These are phyloP conservation scores for Lepisosteus osseus DNA, from an alignment of 2,113 vertebrate genomes.

Conservation along the genomic window DNA sequence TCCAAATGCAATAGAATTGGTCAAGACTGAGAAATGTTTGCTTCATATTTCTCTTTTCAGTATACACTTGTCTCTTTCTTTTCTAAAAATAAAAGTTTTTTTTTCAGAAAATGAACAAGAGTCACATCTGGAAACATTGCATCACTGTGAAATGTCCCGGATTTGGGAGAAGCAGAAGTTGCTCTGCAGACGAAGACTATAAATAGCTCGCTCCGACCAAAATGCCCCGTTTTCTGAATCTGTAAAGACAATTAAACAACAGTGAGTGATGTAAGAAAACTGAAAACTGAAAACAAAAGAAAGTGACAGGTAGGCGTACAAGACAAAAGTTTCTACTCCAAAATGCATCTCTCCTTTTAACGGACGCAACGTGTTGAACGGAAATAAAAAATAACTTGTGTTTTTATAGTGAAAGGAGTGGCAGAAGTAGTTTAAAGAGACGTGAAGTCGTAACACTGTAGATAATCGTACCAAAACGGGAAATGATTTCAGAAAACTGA, in stretches of 20 bases:
- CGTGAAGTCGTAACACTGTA: too few relatives aligned
- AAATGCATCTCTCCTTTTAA: neutral
- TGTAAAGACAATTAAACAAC: neutral
- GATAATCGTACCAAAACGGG: too few relatives aligned
- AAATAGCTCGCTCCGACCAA: slow-evolving; percentile 8
- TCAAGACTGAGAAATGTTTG: too few relatives aligned
- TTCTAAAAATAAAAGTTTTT: too few relatives aligned
- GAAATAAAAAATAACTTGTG: slow-evolving; percentile 13
- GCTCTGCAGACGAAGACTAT: slow-evolving; percentile 7
- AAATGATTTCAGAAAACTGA: too few relatives aligned
- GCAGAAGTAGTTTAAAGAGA: neutral
- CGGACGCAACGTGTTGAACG: slow-evolving; percentile 3
- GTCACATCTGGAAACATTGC: slow-evolving; percentile 75
- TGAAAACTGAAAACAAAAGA: neutral
- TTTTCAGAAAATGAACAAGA: slow-evolving; percentile 18
- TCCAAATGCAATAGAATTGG: too few relatives aligned
- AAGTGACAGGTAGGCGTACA: slow-evolving; percentile 11
- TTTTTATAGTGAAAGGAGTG: slow-evolving; percentile 12
- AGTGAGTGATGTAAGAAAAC: slow-evolving; percentile 13
- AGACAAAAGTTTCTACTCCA: neutral
- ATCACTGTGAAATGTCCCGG: slow-evolving; percentile 57
- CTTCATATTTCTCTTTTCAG: too few relatives aligned
- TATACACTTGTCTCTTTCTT: too few relatives aligned
- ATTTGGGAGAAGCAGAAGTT: slow-evolving; percentile 43
- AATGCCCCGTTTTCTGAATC: slow-evolving; percentile 1